Evolutionary conservation across 2,888 invertebrate species (phyloP), one percentile per base, ranked within the genome.

Genomic region (Macropis europaea): DNA sequence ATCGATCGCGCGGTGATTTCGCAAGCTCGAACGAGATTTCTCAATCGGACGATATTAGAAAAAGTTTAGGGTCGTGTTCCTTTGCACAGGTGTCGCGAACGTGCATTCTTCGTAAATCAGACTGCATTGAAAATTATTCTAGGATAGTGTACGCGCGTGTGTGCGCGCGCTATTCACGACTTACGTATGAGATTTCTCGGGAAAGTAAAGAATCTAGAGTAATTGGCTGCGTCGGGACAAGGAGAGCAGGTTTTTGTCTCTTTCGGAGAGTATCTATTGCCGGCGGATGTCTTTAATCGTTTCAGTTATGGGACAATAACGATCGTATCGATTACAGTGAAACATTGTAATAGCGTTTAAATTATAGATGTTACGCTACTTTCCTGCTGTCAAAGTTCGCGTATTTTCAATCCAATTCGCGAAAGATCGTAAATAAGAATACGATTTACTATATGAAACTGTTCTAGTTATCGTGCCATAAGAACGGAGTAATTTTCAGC

Each of bases 141-240:
- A 28, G 48, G 57, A 28, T 43, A 36, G 47, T 5, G 13, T 30
- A 15, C 28, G 7, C 28, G 11, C 9, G 24, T 7, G 11, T 26
- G 40, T 22, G 34, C 42, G 22, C 42, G 38, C 7, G 32, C 57
- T 9, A 17, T 26, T 42, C 42, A 3, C 15, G 26, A 11, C 47
- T 26, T n/a, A 15, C 56, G 62, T 42, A 59, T 50, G 68, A 54
- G 57, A 62, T 71, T 59, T 59, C 71, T 61, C 73, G 78, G 77
- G 80, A 82, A 82, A 82, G 83, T 82, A 69, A 80, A 77, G 71
- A 78, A 80, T 77, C 71, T 79, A 76, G 75, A 75, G 81, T 79
- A 83, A 84, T 82, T 84, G 73, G 68, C 73, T 57, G 54, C 54
- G 73, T 11, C 77, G 79, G 82, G 81, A 71, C 84, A 84, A 84